Evolutionary conservation across 1,140 invertebrate genomes (phyloP).

Genomic region (Hylaeus volcanicus): DNA sequence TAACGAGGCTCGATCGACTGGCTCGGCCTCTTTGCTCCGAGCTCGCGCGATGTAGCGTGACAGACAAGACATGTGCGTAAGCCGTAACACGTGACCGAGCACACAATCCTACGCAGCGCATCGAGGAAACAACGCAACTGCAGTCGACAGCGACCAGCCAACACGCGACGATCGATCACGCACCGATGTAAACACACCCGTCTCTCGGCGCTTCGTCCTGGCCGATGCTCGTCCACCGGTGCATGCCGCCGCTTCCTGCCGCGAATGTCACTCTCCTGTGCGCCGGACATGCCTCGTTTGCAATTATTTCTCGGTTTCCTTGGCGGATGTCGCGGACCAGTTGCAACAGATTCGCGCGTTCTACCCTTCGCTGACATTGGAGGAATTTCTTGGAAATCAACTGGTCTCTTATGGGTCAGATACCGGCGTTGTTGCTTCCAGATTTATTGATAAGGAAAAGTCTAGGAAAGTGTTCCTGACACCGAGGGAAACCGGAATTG

Average conservation of each 20-base stretch:
- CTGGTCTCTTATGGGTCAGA: not conserved
- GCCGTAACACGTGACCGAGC: constrained; percentile 58
- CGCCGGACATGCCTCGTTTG: constrained; percentile 63
- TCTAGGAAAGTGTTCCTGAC: too few species aligned
- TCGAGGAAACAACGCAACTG: constrained; percentile 37
- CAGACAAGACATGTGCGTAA: constrained; percentile 52
- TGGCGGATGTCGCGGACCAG: constrained; percentile 26
- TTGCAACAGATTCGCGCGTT: constrained; percentile 29
- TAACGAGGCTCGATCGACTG: constrained; percentile 33
- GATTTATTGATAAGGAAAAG: too few species aligned
- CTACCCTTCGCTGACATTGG: too few species aligned
- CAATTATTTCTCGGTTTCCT: constrained; percentile 65
- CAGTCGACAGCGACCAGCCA: constrained; percentile 23
- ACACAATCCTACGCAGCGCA: constrained; percentile 37
- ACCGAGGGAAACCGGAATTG: too few species aligned
- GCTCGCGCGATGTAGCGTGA: constrained; percentile 18
- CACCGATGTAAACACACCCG: constrained; percentile 64
- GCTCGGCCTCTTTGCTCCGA: constrained; percentile 31
- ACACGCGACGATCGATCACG: constrained; percentile 71
- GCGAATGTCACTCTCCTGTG: constrained; percentile 49
- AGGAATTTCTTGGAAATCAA: too few species aligned
- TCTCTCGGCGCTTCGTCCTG: constrained; percentile 70
- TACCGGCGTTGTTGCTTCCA: too few species aligned
- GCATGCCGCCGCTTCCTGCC: constrained; percentile 60
- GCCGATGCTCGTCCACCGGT: constrained; percentile 62